phyloP scores from a whole-genome alignment of 2,113 vertebrate species.

The Synodontis membranacea region DNA sequence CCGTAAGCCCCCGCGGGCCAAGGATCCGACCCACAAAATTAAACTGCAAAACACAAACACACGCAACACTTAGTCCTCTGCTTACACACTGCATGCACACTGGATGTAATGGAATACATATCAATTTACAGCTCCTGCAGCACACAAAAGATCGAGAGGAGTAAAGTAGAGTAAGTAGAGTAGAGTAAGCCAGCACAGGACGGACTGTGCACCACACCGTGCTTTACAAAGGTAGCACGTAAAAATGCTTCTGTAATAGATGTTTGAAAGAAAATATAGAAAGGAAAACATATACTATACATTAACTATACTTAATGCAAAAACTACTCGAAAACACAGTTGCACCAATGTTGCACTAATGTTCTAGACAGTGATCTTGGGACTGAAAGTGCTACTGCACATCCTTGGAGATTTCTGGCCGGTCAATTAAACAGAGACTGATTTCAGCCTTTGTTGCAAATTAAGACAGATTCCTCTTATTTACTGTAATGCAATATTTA shows the following conservation, averaged over 20 bases:
- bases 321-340: neutral
- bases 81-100: constrained; percentile 3
- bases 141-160: neutral
- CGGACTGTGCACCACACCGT: neutral
- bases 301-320: neutral
- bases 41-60: constrained; percentile 72
- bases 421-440: neutral
- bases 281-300: no score
- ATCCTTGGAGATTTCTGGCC: neutral
- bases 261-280: neutral
- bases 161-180: neutral
- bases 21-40: constrained; percentile 92
- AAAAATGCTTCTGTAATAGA: neutral
- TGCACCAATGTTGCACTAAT: neutral
- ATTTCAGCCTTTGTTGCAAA: neutral
- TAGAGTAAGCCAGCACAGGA: neutral
- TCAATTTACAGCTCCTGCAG: neutral
- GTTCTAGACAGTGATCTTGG: neutral
- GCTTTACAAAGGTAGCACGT: neutral
- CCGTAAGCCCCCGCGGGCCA: constrained; percentile 87
- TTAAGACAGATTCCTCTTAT: neutral
- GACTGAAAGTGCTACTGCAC: neutral
- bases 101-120: neutral
- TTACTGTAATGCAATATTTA: neutral
- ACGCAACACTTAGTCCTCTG: constrained; percentile 8